Conservation (phyloP, 2,113 vertebrate species). For the Illadopsis cleaveri region DNA sequence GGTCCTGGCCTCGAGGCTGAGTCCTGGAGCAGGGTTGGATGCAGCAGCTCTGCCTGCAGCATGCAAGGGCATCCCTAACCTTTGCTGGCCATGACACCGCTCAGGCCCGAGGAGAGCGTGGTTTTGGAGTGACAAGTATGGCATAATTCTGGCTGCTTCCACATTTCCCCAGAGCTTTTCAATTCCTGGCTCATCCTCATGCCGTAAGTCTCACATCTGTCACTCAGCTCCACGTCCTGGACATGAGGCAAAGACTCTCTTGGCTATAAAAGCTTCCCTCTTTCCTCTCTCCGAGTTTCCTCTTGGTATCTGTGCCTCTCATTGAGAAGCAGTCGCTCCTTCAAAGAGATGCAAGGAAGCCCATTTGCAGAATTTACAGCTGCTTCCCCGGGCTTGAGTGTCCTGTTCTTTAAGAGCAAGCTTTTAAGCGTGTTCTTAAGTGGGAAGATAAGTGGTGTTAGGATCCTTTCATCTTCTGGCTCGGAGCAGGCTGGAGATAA, state of each 20-base stretch:
- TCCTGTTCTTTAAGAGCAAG: slow-evolving; percentile 16
- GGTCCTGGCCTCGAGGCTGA: not conserved
- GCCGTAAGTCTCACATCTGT: not conserved
- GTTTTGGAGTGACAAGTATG: not conserved
- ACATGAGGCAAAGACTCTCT: not conserved
- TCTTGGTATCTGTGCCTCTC: not conserved
- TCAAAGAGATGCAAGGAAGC: not conserved
- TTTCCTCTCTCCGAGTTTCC: not conserved
- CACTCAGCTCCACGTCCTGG: not conserved
- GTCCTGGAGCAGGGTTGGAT: not conserved
- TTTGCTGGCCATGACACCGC: not conserved
- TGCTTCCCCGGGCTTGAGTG: not conserved
- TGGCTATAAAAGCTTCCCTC: not conserved
- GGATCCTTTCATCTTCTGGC: slow-evolving; percentile 49
- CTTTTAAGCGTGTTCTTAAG: slow-evolving; percentile 52
- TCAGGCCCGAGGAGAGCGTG: not conserved
- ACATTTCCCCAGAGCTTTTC: not conserved
- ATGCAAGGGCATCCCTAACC: not conserved
- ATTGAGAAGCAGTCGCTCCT: not conserved
- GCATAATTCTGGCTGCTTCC: not conserved
- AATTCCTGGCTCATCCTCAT: not conserved
- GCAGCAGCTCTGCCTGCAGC: not conserved
- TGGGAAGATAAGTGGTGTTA: slow-evolving; percentile 44
- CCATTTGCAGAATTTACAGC: slow-evolving; percentile 45
- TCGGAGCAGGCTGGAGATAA: slow-evolving; percentile 42